A percentile compares a stretch with the other conserved stretches of the same genome.
Conservation (phyloP, 1,140 invertebrate genomes). For the Zaprionus ghesquierei region DNA sequence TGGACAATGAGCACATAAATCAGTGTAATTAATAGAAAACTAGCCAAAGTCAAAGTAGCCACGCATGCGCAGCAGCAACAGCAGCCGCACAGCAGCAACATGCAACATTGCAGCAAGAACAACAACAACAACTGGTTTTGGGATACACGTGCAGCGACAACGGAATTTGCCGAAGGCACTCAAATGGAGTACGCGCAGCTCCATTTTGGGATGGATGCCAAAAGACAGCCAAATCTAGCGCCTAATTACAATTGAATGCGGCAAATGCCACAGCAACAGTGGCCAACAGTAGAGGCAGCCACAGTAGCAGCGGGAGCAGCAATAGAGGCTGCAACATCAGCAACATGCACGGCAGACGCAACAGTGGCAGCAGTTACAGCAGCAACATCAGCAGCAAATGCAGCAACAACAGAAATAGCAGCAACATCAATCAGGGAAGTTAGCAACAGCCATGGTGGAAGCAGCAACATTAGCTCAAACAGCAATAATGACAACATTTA, state of each 20-base stretch:
- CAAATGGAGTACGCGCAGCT: slow-evolving; percentile 19
- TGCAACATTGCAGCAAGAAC: slow-evolving; percentile 10
- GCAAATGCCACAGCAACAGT: slow-evolving; percentile 5
- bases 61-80: slow-evolving; percentile 46
- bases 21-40: slow-evolving; percentile 81
- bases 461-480: no score
- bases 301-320: background rate
- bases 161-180: slow-evolving; percentile 1
- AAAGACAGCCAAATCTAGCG: slow-evolving; percentile 34
- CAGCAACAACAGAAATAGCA: background rate
- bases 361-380: background rate
- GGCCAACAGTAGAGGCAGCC: background rate
- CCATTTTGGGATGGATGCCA: slow-evolving; percentile 37
- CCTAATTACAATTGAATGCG: slow-evolving; percentile 47
- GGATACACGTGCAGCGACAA: slow-evolving; percentile 28
- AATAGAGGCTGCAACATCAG: background rate
- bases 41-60: slow-evolving; percentile 56
- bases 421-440: background rate
- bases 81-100: background rate
- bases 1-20: slow-evolving; percentile 82
- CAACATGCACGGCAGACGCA: background rate
- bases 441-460: no score
- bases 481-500: background rate
- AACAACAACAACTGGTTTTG: slow-evolving; percentile 36
- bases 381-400: background rate